phyloP scores from a whole-genome alignment of 2,113 vertebrate genomes.

The Notechis scutatus region DNA sequence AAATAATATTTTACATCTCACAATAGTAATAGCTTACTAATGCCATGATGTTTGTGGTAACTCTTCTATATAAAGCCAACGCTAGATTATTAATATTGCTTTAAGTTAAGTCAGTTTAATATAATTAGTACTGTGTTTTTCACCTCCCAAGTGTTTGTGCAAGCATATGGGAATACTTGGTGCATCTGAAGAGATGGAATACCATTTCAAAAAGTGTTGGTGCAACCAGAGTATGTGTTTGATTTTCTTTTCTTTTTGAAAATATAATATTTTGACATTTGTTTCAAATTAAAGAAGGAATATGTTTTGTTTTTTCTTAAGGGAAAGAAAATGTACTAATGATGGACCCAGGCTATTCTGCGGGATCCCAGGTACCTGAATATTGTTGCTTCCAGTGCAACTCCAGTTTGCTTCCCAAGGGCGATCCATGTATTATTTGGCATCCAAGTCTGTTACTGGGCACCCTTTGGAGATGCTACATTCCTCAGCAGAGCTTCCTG shows the following conservation, averaged over 20 bases:
- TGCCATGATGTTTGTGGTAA: background rate
- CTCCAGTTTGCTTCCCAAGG: background rate
- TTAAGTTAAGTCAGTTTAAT: background rate
- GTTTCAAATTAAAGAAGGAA: background rate
- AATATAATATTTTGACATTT: background rate
- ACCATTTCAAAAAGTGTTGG: background rate
- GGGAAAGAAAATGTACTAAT: slow-evolving; percentile 89
- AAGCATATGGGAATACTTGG: background rate
- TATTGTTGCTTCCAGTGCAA: background rate
- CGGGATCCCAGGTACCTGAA: slow-evolving; percentile 78
- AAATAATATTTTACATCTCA: background rate
- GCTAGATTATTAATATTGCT: background rate
- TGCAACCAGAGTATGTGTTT: background rate
- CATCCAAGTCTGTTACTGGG: background rate
- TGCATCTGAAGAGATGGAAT: background rate
- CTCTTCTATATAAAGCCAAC: background rate
- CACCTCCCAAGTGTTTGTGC: background rate
- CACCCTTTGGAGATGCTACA: slow-evolving; percentile 43
- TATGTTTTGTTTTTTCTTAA: slow-evolving; percentile 50
- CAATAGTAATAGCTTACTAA: background rate
- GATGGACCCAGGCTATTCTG: slow-evolving; percentile 77
- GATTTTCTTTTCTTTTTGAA: background rate
- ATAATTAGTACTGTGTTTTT: background rate
- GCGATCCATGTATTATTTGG: background rate
- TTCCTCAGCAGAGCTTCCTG: background rate